Evolutionary conservation across 2,797 vertebrate species (phyloP).

Genomic region (Cuniculus paca): DNA sequence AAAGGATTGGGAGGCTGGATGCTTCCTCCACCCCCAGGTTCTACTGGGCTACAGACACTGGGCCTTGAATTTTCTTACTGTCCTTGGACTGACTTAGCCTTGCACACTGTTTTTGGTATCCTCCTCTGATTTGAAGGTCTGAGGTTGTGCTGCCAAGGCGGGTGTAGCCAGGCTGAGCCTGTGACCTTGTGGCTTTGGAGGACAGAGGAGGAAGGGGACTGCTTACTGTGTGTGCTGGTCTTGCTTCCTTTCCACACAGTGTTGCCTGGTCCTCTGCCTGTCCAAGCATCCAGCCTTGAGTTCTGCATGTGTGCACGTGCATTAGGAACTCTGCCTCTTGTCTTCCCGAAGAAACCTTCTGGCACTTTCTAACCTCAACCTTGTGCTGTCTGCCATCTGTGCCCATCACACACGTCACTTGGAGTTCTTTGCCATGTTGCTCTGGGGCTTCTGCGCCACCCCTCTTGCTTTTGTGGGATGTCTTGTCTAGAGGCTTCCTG

Average conservation of each 20-base stretch:
- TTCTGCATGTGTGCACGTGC: not conserved
- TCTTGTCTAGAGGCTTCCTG: not conserved
- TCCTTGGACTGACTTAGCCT: not conserved
- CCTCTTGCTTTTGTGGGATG: not conserved
- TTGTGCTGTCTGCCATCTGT: not conserved
- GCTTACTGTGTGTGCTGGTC: not conserved
- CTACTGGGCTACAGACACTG: not conserved
- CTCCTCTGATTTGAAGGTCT: not conserved
- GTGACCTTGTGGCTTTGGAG: not conserved
- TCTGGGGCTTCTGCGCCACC: not conserved
- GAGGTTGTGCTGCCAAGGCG: not conserved
- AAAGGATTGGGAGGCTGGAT: not conserved
- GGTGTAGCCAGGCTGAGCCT: not conserved
- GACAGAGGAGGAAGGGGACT: not conserved
- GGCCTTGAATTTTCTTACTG: not conserved
- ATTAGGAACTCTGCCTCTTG: not conserved
- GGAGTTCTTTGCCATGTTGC: too few relatives aligned
- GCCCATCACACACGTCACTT: fast-evolving
- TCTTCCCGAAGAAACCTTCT: not conserved
- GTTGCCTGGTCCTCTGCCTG: not conserved
- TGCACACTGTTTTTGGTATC: not conserved
- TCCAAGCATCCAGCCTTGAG: not conserved
- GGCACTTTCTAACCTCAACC: not conserved
- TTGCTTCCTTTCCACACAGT: too few relatives aligned
- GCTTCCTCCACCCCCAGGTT: too few relatives aligned